Conservation (phyloP, 2,888 invertebrate genomes). For the Hetaerina titia region DNA sequence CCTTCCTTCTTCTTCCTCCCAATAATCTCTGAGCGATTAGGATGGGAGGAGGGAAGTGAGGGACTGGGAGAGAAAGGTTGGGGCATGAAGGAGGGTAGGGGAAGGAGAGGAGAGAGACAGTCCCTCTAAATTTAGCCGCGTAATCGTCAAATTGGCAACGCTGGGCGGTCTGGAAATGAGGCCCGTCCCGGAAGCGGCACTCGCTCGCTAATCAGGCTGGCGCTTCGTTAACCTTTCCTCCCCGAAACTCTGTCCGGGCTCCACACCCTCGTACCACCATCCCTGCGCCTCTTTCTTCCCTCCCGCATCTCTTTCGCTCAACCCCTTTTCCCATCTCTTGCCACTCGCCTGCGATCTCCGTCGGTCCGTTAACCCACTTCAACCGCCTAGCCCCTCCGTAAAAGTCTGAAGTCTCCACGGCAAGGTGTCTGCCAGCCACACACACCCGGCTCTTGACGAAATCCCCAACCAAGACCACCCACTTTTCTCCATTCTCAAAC, state of each 20-base stretch:
- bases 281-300: neutral
- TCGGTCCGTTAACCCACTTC: too few relatives aligned
- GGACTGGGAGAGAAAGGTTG: too few relatives aligned
- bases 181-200: neutral
- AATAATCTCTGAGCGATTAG: neutral
- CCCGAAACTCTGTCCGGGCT: neutral
- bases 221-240: constrained; percentile 21
- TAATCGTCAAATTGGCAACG: constrained; percentile 17
- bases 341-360: too few relatives aligned
- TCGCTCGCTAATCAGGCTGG: neutral
- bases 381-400: too few relatives aligned
- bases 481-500: too few relatives aligned
- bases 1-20: neutral
- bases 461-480: too few relatives aligned
- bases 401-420: too few relatives aligned
- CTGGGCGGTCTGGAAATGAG: neutral
- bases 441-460: too few relatives aligned
- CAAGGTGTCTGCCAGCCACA: too few relatives aligned
- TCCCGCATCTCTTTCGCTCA: neutral
- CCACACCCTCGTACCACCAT: neutral
- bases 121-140: neutral
- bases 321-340: too few relatives aligned
- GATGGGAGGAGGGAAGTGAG: neutral
- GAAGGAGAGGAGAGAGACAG: neutral
- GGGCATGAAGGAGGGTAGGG: too few relatives aligned